Evolutionary conservation across 1,140 invertebrate genomes (phyloP), one percentile per base, ranked within the genome.

Genomic region (Drosophila miranda): DNA sequence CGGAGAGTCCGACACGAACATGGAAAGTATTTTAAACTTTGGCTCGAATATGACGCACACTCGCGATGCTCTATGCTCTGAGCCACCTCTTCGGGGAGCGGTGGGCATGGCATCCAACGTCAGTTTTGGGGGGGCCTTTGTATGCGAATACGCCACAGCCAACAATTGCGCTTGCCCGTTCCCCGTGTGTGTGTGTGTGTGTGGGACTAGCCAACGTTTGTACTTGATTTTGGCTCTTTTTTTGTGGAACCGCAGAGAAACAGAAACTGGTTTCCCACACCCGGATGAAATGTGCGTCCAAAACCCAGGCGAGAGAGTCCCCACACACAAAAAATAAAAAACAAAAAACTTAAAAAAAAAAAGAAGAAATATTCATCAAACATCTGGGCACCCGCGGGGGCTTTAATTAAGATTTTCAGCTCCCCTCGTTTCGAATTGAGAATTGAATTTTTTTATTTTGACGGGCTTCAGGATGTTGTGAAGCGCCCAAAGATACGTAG

Each of bases 371-470:
- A 13, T 21, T 9, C 51, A 51, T 44, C 62, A 44, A 68, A 69
- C 62, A 69, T 68, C 66, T 69, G 50, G 62, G 44, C 66, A 51
- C 44, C 53, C 41, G 53, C 66, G 66, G 49, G 34, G 66, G 63
- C 66, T 68, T 69, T 68, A 69, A 69, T 68, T 68, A 68, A 68
- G 66, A 68, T 68, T 69, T 69, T 26, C 23, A 26, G 4, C 4
- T 26, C 23, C 4, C 4, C 23, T 5, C 23, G 23, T 26, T 26
- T 52, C 30, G 62, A 53, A 16, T 16, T 69, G 66, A 69, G 66
- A 69, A 69, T 68, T 66, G 50, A 68, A 56, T 30, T 56, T 68
- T 68, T 68, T 38, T 16, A 44, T 68, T 69, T 21, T 16, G 50
- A 19, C 66, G 48, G 5, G 34, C 34, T 69, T 69, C 66, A 69